Evolutionary conservation across 2,888 invertebrate genomes (phyloP), one percentile per base, ranked within the genome.

Genomic region (Trisateles emortualis): DNA sequence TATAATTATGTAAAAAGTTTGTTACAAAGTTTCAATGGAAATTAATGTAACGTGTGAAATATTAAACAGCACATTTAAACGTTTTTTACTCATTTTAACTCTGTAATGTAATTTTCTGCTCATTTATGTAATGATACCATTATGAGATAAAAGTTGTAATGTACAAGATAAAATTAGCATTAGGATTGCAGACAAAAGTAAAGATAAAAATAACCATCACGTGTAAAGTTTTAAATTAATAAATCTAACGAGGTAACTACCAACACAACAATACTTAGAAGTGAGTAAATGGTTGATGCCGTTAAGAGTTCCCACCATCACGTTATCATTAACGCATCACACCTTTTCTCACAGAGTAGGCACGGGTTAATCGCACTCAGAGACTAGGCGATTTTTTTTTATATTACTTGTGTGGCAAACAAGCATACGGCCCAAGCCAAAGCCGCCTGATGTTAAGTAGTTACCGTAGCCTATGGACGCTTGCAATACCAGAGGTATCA

Each of bases 131-230:
- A 65, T 58, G 47, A 46, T 36, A 24, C 13, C 46, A 11, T 60
- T 49, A 64, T 61, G 53, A 49, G 40, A 49, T 36, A 56, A 60
- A 64, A 64, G 64, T 56, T 56, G 10, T 54, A 52, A 44, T 19
- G 41, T 33, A 22, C 11, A 16, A 26, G 43, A 52, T 39, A 19
- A 43, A 32, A 29, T 47, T 47, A 50, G n/a, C 8, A n/a, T 38
- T 5, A 19, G 3, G 11, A 3, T 3, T 32, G 5, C 13, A 11
- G 9, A 26, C 6, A 26, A 26, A 8, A 8, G 6, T 26, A 26
- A 26, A 26, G 8, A 26, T 8, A 26, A 5, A 19, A 19, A 19
- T 19, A 5, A 2, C 26, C 9, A 26, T n/a, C n/a, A 8, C 26
- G 8, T 8, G 26, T 26, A 26, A 26, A 26, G 26, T 26, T 26